Evolutionary conservation across 2,888 invertebrate species (phyloP), one percentile per base, ranked within the genome.

Genomic region (Malacosoma neustria): DNA sequence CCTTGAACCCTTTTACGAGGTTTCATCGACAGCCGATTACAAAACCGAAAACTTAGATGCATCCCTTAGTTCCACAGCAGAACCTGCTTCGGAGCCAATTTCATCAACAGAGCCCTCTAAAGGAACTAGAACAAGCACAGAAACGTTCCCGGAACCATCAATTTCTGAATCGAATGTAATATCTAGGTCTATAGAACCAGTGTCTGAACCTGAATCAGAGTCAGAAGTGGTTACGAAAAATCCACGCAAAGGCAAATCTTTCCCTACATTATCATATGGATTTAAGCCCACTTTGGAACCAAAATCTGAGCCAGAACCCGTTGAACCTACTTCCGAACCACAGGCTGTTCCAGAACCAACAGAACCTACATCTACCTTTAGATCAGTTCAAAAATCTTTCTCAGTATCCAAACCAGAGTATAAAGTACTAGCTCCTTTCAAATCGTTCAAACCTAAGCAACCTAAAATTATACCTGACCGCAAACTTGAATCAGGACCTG

Each of bases 281-380:
- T 46, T 53, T 0, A 79, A 85, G 50, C 71, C 80, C 0, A 38
- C 71, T 40, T 58, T 85, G 1, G 61, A 66, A 43, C 67, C 81
- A 13, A 69, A 77, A 49, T 64, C 79, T 0, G 70, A 75, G 46
- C 69, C 75, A 0, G 59, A 63, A 51, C 69, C 81, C 1, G 33
- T 72, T 1, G 61, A 58, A 43, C 55, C 64, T 58, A 68, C 41
- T 65, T 45, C 69, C 88, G 80, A 86, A 46, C 76, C 86, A 0
- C 72, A 77, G 40, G 75, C 88, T 0, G 81, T 87, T 57, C 76
- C 85, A 0, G 70, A 72, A 48, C 75, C 87, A 1, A 37, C 41
- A 9, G 61, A 74, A 45, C 65, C 77, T 0, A 67, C 74, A 41
- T 61, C 64, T 57, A 59, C 64, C 51, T 53, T 7, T 3, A 5